These are phyloP conservation scores for Clarias magur DNA, from an alignment of 2,113 vertebrate species.

Conservation along the genomic window DNA sequence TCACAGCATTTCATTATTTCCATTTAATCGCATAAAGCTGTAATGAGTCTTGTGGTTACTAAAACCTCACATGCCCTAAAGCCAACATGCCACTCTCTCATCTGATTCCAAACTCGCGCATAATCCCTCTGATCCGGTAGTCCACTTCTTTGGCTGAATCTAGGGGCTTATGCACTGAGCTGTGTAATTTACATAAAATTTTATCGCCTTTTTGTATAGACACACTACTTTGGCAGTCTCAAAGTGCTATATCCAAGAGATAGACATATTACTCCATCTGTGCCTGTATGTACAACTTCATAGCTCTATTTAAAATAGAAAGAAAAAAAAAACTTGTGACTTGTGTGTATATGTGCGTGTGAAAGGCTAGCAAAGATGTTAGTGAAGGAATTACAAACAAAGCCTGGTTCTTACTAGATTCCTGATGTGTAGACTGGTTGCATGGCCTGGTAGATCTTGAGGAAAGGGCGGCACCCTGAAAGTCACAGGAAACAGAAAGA, in stretches of 20 bases:
- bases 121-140: constrained; percentile 13
- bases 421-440: constrained; percentile 98
- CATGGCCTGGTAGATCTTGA: constrained; percentile 99
- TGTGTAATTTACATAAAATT: constrained; percentile 17
- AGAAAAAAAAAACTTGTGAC: constrained; percentile 16
- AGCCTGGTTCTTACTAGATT: constrained; percentile 87
- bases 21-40: constrained; percentile 40
- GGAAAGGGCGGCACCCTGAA: constrained; percentile 94
- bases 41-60: constrained; percentile 42
- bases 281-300: constrained; percentile 3
- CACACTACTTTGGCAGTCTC: background rate
- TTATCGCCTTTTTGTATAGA: constrained; percentile 5
- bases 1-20: background rate
- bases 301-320: background rate
- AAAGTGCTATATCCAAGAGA: constrained; percentile 28
- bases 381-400: constrained; percentile 35
- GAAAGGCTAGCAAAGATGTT: constrained; percentile 32
- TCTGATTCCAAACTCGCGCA: background rate
- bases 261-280: background rate
- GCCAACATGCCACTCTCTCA: constrained; percentile 19
- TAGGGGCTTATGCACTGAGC: background rate
- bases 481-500: constrained; percentile 48
- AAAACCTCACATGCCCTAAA: constrained; percentile 16
- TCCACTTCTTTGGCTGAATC: background rate
- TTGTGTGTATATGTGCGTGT: constrained; percentile 4